Evolutionary conservation across 2,113 vertebrate species (phyloP), one percentile per base, ranked within the genome.

Genomic region (Nerophis lumbriciformis): DNA sequence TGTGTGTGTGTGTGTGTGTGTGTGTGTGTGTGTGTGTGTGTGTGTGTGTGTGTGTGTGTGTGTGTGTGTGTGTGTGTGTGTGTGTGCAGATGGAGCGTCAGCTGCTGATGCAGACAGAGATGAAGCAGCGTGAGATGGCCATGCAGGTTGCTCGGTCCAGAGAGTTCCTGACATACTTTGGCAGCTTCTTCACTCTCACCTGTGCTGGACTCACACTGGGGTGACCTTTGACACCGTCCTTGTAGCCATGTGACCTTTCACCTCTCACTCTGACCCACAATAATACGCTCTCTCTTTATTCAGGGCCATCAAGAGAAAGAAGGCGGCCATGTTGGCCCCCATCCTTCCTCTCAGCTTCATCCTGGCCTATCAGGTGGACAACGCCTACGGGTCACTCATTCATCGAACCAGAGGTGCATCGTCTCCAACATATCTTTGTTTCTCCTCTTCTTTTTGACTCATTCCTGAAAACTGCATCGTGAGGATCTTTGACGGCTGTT

Each of bases 61-160:
- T 53, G 28, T 28, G 28, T 28, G 28, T 28, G 28, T 28, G 28
- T 36, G 6, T 65, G 21, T 62, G 14, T 53, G 53, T 58, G 39
- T 68, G 49, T 48, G 35, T 16, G 9, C 35, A 96, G 95, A 69
- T 97, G 86, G 94, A 98, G 85, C 93, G 94, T 47, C 93, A 96
- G 81, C 86, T 96, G 58, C 19, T 88, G 36, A 89, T 98, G 91
- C 93, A 96, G 83, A 94, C 93, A 80, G 90, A 95, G 83, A 94
- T 95, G 92, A 89, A 93, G 48, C 92, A 96, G 81, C 87, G 93
- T 51, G 93, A 95, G 85, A 81, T 91, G 89, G 93, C 94, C 0
- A 92, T 94, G 92, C 93, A 95, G 87, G 87, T 96, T 19, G 92
- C 94, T 65, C 93, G 92, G 92, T 91, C 93, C 65, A 83, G 90